Evolutionary conservation across 2,113 vertebrate genomes (phyloP), one percentile per base, ranked within the genome.

Genomic region (Zosterops hypoxanthus): DNA sequence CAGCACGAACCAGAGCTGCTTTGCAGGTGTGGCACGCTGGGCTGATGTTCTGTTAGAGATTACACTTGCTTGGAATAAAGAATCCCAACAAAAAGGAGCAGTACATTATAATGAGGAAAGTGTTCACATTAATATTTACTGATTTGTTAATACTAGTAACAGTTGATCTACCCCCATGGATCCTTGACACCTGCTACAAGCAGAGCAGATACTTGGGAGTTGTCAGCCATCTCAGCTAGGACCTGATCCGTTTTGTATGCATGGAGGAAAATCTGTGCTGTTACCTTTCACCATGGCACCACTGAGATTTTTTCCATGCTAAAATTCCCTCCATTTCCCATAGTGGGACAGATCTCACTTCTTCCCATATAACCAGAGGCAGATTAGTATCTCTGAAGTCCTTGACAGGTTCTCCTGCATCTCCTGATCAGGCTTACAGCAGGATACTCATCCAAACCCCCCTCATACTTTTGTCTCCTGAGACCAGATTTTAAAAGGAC

Each of bases 11-110:
- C 79, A 31, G 29, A 70, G 55, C 65, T 56, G 64, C 75, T 78
- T 41, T 73, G 75, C 57, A 34, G 60, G 50, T 64, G 14, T 9
- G 23, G 41, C 41, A 21, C 0, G 0, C 55, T n/a, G 3, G 1
- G 11, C 69, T 79, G 63, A 47, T 34, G 79, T 68, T 60, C 41
- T 49, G 41, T 42, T 59, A 75, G 42, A 28, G 49, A 36, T 36
- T 46, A 56, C 6, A 8, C 49, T 56, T 61, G 56, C 70, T 33
- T 31, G 14, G 64, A 63, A 49, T 49, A 28, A 63, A 57, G 63
- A 69, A 77, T 69, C 34, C 31, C 63, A 47, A 4, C 9, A 8
- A 15, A 61, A 24, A 61, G 25, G 34, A 61, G 24, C 34, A 61
- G 59, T 61, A 26, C 0, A 0, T 68, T 34, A 19, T 19, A 41